Conservation (phyloP, 2,797 vertebrate genomes). For the Synaphobranchus kaupii region DNA sequence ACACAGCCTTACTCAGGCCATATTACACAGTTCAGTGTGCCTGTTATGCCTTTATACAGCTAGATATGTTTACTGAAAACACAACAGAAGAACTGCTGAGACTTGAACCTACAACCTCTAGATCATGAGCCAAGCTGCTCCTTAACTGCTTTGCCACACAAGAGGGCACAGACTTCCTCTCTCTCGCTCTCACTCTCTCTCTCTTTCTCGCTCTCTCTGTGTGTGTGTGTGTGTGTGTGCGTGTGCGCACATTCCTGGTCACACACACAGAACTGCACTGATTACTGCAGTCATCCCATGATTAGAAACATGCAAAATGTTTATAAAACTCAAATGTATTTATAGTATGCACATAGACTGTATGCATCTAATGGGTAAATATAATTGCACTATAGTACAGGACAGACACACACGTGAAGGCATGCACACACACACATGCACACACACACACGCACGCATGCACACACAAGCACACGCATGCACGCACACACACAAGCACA, state of each 20-base stretch:
- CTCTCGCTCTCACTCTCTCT: too few species aligned
- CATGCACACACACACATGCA: too few species aligned
- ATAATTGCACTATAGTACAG: not conserved
- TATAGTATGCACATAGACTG: not conserved
- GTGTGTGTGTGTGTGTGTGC: too few species aligned
- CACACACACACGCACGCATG: too few species aligned
- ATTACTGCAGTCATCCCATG: too few species aligned
- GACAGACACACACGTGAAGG: not conserved
- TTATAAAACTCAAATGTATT: not conserved
- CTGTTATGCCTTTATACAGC: not conserved
- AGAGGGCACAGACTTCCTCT: not conserved
- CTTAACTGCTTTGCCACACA: not conserved
- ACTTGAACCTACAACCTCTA: not conserved
- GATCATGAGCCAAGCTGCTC: not conserved
- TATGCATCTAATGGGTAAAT: not conserved
- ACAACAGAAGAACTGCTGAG: not conserved
- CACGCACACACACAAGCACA: conserved; percentile 33
- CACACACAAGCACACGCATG: not conserved
- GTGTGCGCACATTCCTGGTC: too few species aligned
- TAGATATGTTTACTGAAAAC: not conserved
- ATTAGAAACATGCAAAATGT: not conserved
- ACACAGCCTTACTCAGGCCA: too few species aligned
- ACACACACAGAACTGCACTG: too few species aligned
- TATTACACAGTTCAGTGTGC: too few species aligned
- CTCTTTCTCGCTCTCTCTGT: too few species aligned